Base-by-base conservation (phyloP, 2,797 vertebrate species). In the Chrysocyon brachyurus region DNA sequence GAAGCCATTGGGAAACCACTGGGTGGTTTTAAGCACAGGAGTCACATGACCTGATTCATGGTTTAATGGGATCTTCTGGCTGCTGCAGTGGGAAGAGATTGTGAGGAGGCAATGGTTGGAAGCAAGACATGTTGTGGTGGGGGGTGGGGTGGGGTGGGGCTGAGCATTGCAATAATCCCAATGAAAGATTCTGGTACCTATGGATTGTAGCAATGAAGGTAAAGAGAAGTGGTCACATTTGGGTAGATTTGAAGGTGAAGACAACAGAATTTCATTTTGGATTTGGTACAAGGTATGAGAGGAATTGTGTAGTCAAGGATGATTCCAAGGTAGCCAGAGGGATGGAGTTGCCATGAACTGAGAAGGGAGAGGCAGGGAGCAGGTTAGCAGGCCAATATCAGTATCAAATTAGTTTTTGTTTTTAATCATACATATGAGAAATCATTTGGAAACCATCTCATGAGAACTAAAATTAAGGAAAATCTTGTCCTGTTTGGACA, bases 371-470 rank as follows among this genome's bases (percentile, higher is more conserved):
- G 0, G 7, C n/a, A 70, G 22, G 0, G n/a, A 57, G 36, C 21
- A 31, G 9, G 31, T 40, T 33, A 22, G 22, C 17, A 88, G 14
- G 36, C n/a, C 68, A 90, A 40, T 7, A 46, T 72, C 2, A 8
- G 40, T 8, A 64, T 93, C 56, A 87, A 52, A 57, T 12, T 1
- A 91, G 36, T 59, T 61, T 81, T 96, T 97, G 68, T 54, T 61
- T 68, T 92, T 97, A 97, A 66, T 81, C 68, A 21, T 59, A 26
- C 57, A 33, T 88, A 14, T 78, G 49, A 97, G 22, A 33, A 94
- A 92, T 88, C 68, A 63, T 97, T 83, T 93, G 68, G 63, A 56
- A 97, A 95, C 64, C 86, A 59, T 52, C 91, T 97, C 54, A 54
- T 68, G 28, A 92, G 72, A 94, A 98, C 88, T 8, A 94, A 91